Conservation (phyloP, 64 coral and sea anemone genomes). For the Stichodactyla helianthus region DNA sequence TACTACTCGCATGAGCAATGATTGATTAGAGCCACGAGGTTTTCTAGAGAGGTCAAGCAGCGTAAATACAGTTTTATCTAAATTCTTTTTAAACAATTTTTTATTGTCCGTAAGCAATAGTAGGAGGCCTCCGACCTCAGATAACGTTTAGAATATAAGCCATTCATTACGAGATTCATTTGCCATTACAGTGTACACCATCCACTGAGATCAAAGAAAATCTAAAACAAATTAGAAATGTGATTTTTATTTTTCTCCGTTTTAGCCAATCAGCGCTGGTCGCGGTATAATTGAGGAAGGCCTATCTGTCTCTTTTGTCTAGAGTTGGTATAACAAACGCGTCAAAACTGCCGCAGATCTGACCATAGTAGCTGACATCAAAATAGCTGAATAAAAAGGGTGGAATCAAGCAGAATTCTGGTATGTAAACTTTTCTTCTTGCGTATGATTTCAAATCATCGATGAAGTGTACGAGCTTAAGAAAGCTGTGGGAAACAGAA, state of each 20-base stretch:
- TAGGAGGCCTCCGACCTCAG: not conserved
- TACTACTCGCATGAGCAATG: not conserved
- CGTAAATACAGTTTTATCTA: constrained; percentile 4
- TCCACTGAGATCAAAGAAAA: not conserved
- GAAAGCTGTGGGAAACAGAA: not conserved
- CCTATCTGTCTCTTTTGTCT: constrained; percentile 1
- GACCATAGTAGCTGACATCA: not conserved
- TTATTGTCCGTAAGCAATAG: not conserved
- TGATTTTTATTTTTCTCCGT: not conserved
- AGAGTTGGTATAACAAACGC: not conserved
- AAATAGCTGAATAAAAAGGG: not conserved
- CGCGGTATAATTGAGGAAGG: not conserved
- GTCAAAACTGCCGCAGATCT: not conserved
- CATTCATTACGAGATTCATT: not conserved
- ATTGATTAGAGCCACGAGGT: not conserved
- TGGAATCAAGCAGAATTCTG: not conserved
- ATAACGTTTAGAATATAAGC: constrained; percentile 8
- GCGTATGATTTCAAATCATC: not conserved
- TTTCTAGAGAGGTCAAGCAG: not conserved
- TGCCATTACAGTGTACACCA: not conserved
- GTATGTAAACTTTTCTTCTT: not conserved
- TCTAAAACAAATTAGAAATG: not conserved
- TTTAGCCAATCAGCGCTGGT: constrained; percentile 3
- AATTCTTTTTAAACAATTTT: constrained; percentile 7
- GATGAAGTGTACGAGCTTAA: not conserved